Evolutionary conservation across 2,888 invertebrate genomes (phyloP).

Genomic region (Diarsia mendica): DNA sequence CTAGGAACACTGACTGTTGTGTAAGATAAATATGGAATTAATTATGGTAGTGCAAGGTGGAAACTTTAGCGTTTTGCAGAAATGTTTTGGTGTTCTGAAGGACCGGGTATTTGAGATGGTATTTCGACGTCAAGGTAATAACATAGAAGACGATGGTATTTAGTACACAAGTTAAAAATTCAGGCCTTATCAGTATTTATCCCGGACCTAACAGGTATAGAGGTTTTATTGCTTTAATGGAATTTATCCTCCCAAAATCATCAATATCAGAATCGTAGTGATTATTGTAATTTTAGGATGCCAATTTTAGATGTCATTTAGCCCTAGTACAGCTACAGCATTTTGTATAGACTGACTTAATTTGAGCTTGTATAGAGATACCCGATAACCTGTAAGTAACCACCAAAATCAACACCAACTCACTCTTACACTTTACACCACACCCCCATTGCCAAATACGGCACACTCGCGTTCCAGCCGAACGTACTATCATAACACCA

Average conservation of each 20-base stretch:
- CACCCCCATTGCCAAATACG: conserved; percentile 58
- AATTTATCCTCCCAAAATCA: too few relatives aligned
- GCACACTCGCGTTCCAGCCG: conserved; percentile 67
- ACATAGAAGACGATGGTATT: too few relatives aligned
- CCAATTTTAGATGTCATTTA: too few relatives aligned
- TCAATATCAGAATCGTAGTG: too few relatives aligned
- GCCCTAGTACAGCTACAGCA: too few relatives aligned
- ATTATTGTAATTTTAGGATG: too few relatives aligned
- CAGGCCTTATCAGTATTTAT: too few relatives aligned
- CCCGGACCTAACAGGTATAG: too few relatives aligned
- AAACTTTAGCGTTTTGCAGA: conserved; percentile 34
- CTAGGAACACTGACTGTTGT: conserved; percentile 64
- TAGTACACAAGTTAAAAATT: too few relatives aligned
- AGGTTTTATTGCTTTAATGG: too few relatives aligned
- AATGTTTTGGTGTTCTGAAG: conserved; percentile 4
- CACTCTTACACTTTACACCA: conserved; percentile 54
- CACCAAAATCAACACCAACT: not conserved
- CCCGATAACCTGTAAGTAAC: too few relatives aligned
- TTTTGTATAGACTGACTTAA: not conserved
- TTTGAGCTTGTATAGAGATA: not conserved
- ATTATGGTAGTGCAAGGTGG: conserved; percentile 59
- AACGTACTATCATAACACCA: conserved; percentile 75
- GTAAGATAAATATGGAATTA: conserved; percentile 70
- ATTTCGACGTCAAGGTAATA: too few relatives aligned
- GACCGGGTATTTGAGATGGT: not conserved